A percentile compares a stretch with the other conserved stretches of the same genome.
Evolutionary conservation across 2,888 invertebrate species (phyloP).

Genomic region (Tipula vernalis): DNA sequence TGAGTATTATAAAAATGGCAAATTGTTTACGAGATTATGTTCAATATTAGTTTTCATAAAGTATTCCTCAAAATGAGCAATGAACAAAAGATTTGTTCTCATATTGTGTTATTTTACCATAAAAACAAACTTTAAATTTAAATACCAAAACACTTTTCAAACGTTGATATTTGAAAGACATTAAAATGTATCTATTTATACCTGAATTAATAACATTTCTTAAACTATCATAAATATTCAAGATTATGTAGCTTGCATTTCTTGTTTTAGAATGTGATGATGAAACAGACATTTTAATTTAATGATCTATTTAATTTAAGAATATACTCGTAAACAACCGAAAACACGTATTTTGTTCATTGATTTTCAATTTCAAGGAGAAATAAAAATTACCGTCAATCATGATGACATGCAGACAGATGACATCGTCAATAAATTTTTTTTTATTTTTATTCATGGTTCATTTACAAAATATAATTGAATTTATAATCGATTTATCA

Average conservation of each 20-base stretch:
- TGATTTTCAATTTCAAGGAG: background rate
- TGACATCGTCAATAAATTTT: background rate
- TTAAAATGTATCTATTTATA: background rate
- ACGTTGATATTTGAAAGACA: background rate
- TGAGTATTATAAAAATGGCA: too few species aligned
- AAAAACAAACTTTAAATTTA: too few species aligned
- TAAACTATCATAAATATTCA: background rate
- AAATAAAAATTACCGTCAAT: background rate
- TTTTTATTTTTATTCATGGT: background rate
- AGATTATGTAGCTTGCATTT: background rate
- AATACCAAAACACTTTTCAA: background rate
- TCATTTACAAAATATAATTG: background rate
- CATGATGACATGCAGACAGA: slow-evolving; percentile 4
- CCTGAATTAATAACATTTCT: too few species aligned
- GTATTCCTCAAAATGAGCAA: too few species aligned
- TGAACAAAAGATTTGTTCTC: too few species aligned
- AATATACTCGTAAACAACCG: background rate
- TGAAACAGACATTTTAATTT: background rate
- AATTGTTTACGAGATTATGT: too few species aligned
- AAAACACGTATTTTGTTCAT: background rate
- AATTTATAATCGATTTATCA: background rate
- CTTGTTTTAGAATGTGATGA: background rate
- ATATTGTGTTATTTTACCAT: too few species aligned
- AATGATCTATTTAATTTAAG: background rate
- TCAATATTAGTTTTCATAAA: too few species aligned